Evolutionary conservation across 2,888 invertebrate genomes (phyloP), one percentile per base, ranked within the genome.

Genomic region (Pseudanteris insignis): DNA sequence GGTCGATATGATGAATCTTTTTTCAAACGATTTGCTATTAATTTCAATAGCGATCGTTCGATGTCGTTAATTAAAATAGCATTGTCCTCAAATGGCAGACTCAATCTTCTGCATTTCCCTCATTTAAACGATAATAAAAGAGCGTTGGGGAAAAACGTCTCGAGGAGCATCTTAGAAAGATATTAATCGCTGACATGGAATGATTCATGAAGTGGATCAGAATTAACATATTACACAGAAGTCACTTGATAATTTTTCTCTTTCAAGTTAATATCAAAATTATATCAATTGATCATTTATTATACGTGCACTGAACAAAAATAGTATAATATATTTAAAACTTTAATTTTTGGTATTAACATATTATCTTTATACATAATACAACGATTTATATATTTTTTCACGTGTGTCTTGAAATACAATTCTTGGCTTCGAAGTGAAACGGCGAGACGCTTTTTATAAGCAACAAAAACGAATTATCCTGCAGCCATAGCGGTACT

Each of bases 101-200:
- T 43, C 48, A 46, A 54, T 55, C 47, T 40, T 25, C 32, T 26
- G 43, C 40, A 34, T 40, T 46, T 55, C 40, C 47, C 34, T 47
- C 40, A 57, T 48, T 57, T 48, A 57, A 30, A 43, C 18, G 33
- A 43, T 48, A 47, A 48, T 57, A 50, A 50, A 48, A 32, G 12
- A 43, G 18, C 13, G 25, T 7, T 30, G 26, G 46, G 13, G 29
- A 24, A 37, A 37, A 36, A 14, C 14, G 37, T 47, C 46, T 55
- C 12, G 24, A 40, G 25, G 11, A 36, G 34, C 48, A 15, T 43
- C 41, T 47, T 48, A 36, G 15, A 30, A 36, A 25, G 38, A 44
- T 41, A 47, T 41, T 41, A 41, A 47, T 40, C 54, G 38, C 26
- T 41, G 30, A 30, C 41, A n/a, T 11, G 28, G 26, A 38, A 46